A percentile compares a stretch with the other conserved stretches of the same genome.
phyloP scores from a whole-genome alignment of 1,140 invertebrate genomes.

The Telenomus remus region DNA sequence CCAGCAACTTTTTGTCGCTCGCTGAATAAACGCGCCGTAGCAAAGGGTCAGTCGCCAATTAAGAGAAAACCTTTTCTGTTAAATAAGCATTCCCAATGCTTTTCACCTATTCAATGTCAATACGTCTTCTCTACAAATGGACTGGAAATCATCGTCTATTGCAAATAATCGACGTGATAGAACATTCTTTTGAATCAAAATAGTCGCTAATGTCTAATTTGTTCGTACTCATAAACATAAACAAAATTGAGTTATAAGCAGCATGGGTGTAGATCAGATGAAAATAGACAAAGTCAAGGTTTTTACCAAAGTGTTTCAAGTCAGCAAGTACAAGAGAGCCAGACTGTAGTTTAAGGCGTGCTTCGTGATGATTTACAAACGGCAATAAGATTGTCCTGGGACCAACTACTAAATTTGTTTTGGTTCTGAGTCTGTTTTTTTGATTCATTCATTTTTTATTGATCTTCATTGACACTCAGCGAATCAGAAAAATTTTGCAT shows the following conservation, averaged over 20 bases:
- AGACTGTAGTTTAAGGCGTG: too few relatives aligned
- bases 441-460: too few relatives aligned
- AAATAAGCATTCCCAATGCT: constrained; percentile 49
- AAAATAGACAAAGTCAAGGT: too few relatives aligned
- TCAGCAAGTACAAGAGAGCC: too few relatives aligned
- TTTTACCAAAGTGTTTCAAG: too few relatives aligned
- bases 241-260: too few relatives aligned
- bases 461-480: neutral
- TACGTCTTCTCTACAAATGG: constrained; percentile 17
- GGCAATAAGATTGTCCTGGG: constrained; percentile 13
- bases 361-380: too few relatives aligned
- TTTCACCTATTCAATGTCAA: constrained; percentile 41
- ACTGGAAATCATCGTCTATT: constrained; percentile 23
- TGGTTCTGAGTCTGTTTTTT: too few relatives aligned
- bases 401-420: constrained; percentile 29
- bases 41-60: constrained; percentile 59
- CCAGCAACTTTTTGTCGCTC: constrained; percentile 36
- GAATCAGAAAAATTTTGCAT: neutral
- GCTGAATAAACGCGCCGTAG: constrained; percentile 25
- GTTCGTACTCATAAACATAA: too few relatives aligned
- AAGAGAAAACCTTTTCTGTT: constrained; percentile 59
- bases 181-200: too few relatives aligned
- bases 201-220: neutral
- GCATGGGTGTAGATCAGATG: too few relatives aligned
- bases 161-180: neutral